A percentile compares a stretch with the other conserved stretches of the same genome.
These are phyloP conservation scores for Crambe crambe DNA, from an alignment of 37 sponge, comb jelly and placozoan genomes.

Conservation along the genomic window DNA sequence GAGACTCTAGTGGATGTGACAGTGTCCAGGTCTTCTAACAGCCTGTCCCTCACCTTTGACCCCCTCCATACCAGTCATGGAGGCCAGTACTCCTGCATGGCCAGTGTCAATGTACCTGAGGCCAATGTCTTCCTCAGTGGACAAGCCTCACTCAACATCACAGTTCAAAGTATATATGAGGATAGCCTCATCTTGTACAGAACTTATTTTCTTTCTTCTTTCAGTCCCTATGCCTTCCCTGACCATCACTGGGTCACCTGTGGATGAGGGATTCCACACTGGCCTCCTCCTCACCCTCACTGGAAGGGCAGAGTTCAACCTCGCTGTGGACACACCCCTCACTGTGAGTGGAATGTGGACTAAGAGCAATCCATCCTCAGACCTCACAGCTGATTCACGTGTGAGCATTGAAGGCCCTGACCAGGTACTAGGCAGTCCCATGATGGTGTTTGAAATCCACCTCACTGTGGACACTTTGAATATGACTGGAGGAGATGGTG, in stretches of 20 bases:
- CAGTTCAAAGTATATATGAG: background rate
- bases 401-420: background rate
- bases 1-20: background rate
- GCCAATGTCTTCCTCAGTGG: background rate
- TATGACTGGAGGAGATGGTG: background rate
- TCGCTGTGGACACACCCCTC: constrained; percentile 17
- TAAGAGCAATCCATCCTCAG: background rate
- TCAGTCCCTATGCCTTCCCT: background rate
- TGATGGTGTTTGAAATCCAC: background rate
- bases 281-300: constrained; percentile 16
- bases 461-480: background rate
- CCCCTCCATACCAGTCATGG: background rate
- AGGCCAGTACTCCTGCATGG: too few species aligned
- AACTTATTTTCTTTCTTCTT: too few species aligned
- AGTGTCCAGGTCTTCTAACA: background rate
- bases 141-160: background rate
- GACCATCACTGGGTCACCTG: constrained; percentile 1
- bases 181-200: too few species aligned
- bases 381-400: too few species aligned
- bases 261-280: constrained; percentile 13
- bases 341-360: background rate
- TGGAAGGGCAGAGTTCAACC: background rate
- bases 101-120: too few species aligned
- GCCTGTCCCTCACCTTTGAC: background rate
- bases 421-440: background rate